Evolutionary conservation across 1,140 invertebrate species (phyloP), one percentile per base, ranked within the genome.

Genomic region (Heterodera schachtii): DNA sequence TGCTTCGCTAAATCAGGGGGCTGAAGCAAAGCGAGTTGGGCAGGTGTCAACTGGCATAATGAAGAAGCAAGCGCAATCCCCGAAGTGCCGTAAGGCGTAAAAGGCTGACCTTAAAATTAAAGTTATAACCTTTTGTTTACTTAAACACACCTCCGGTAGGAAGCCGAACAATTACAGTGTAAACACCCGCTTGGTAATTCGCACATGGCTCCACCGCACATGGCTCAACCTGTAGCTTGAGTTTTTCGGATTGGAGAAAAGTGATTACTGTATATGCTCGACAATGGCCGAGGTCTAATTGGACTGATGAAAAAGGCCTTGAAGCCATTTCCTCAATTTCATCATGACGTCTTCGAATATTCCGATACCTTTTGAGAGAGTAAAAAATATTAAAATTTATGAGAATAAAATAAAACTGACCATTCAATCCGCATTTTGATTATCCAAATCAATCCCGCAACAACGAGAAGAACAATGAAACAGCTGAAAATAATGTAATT

Each of bases 381-480:
- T 41, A 71, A 71, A 71, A 69, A 21, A 8, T 7, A 43, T 8
- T 31, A 0, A 1, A 1, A 69, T 69, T 69, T 3, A 21, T 7
- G 7, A 69, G 7, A 21, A 19, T 52, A 52, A 6, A 52, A 52
- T 52, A 52, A 52, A 71, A 43, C 44, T 71, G 2, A 71, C 77
- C 60, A 78, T 78, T 78, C 77, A 47, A 78, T 78, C 41, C 85
- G 75, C 49, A 85, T 80, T 83, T 90, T 89, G 52, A 89, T 90
- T 79, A 89, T 86, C 87, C 86, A 89, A 43, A 89, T 69, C 13
- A 89, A 44, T 46, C 89, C 88, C 16, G 88, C 87, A 31, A 89
- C 86, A 46, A 89, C 89, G 8, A 89, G 79, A 9, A 90, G 85
- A n/a, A 90, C 89, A 74, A 89, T 90, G 78, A 90, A 90, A 71